phyloP scores from a whole-genome alignment of 2,113 vertebrate species.

The Ginglymostoma cirratum region DNA sequence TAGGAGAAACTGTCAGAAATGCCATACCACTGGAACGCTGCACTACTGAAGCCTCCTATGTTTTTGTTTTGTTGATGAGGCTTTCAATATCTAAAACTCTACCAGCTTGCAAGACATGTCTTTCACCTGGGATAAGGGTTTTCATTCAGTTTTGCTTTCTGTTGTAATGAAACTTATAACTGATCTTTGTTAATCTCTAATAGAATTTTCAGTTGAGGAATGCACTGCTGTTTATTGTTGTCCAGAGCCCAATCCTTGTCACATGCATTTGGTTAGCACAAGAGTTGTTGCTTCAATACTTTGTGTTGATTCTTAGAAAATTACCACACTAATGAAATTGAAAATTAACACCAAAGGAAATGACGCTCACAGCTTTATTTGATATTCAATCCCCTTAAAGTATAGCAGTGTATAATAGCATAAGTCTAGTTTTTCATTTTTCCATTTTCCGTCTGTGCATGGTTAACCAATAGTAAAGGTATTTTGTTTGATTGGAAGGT shows the following conservation, averaged over 20 bases:
- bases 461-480: not conserved
- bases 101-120: conserved; percentile 33
- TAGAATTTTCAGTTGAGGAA: conserved; percentile 23
- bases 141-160: not conserved
- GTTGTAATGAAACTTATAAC: conserved; percentile 7
- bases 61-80: conserved; percentile 20
- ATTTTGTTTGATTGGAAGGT: not conserved
- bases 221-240: not conserved
- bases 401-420: not conserved
- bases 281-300: not conserved
- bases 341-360: conserved; percentile 39
- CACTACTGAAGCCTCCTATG: not conserved
- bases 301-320: not conserved
- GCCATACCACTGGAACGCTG: not conserved
- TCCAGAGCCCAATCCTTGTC: not conserved
- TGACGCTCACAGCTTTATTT: not conserved
- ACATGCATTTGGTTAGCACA: not conserved
- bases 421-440: not conserved
- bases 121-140: not conserved
- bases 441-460: not conserved
- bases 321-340: conserved; percentile 38
- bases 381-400: not conserved
- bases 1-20: conserved; percentile 50
- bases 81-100: conserved; percentile 17
- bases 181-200: not conserved